Evolutionary conservation across 2,888 invertebrate species (phyloP), one percentile per base, ranked within the genome.

Genomic region (Nemoura dubitans): DNA sequence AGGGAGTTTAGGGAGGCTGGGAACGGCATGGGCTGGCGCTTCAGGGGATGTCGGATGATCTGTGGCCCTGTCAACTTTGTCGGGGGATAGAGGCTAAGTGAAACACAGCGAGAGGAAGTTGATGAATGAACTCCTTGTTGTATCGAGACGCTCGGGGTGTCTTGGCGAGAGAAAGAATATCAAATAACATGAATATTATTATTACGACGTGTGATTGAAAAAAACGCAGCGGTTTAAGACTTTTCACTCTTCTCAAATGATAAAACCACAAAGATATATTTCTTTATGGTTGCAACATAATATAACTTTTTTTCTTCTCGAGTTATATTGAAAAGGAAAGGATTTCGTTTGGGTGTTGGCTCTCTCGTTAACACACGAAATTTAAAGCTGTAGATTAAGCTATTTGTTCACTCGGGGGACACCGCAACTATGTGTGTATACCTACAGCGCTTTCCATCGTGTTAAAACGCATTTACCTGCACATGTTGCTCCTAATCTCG

Each of bases 51-150:
- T 21, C 59, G 27, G 78, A 29, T 81, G 81, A 81, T 81, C 21
- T 27, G 81, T 81, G 3, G 81, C 21, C 30, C 81, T 81, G 81
- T n/a, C 81, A 29, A 29, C 27, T 81, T 78, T 14, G 59, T 59
- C 16, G 16, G 59, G 59, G 29, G 25, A 26, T 25, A n/a, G 10
- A 26, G 27, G 81, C 29, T 29, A 78, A 78, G 30, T 30, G 29
- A 81, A 27, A 29, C 78, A n/a, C 27, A n/a, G 78, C 5, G 27
- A 26, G 78, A 81, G 28, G 81, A 30, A 30, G 81, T 81, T 81
- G 81, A 81, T 81, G 81, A 81, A 81, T 81, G 29, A 81, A 29
- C 29, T 81, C 29, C 28, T n/a, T 29, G 81, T 29, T 30, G 29
- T 81, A 29, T 25, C 29, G n/a, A 28, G 81, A 78, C 10, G 25